Evolutionary conservation across 2,797 vertebrate genomes (phyloP), one percentile per base, ranked within the genome.

Genomic region (Scolopax bukidnonensis): DNA sequence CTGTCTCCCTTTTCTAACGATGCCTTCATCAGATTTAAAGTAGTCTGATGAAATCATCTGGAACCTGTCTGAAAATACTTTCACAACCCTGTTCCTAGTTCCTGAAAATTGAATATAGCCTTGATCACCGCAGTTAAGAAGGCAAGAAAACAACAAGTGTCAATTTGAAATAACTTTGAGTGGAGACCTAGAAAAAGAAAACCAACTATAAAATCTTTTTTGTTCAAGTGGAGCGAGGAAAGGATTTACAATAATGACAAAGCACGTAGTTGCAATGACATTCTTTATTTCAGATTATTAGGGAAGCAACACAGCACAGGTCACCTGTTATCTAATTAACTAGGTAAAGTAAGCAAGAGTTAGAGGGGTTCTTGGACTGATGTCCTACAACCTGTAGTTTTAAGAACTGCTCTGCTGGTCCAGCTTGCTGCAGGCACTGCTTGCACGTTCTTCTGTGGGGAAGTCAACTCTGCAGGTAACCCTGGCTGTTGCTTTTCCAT

Each of bases 281-380:
- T 88, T 92, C 54, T 95, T 96, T 94, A 95, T 95, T 96, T 95
- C 73, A 67, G 28, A 32, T 90, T 84, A 73, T 65, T 63, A 67
- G 28, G 43, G 24, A 95, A 88, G 64, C 36, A 75, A 28, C 64
- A 81, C 74, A 90, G 33, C 61, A 36, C 67, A 74, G 25, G 48
- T 57, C 48, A 80, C 16, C 28, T 50, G 32, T 43, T 51, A 61
- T 0, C 27, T 68, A 53, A 76, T 83, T 68, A 87, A 45, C 30
- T 20, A 63, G 40, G 24, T 65, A 27, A 84, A 86, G 23, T 54
- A 84, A 91, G 38, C 33, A 70, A 65, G 57, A 63, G 50, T 71
- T 74, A 50, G 64, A 25, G 6, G 13, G 6, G 4, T 36, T 74
- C 63, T 83, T 79, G 64, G 50, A 40, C 13, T 48, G 75, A 86